A percentile compares a stretch with the other conserved stretches of the same genome.
Evolutionary conservation across 2,888 invertebrate species (phyloP).

Genomic region (Mycogona germanica): DNA sequence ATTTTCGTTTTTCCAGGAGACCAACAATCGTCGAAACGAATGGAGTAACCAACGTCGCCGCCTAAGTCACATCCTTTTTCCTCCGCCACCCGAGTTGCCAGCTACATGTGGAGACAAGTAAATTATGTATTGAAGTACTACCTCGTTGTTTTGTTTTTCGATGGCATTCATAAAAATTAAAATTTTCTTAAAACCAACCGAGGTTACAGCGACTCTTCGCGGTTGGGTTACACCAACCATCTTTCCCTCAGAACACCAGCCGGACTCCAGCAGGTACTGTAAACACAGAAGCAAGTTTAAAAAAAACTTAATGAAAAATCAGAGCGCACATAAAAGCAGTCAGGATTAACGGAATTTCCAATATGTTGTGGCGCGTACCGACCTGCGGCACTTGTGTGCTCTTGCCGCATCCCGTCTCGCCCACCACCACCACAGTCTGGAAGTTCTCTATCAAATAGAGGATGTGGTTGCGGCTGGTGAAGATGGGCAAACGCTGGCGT

Average conservation of each 20-base stretch:
- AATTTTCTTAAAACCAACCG: constrained; percentile 34
- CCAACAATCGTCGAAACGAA: constrained; percentile 45
- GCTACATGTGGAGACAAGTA: constrained; percentile 22
- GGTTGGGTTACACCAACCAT: constrained; percentile 86
- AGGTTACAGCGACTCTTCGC: constrained; percentile 74
- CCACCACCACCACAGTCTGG: constrained; percentile 68
- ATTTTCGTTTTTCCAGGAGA: constrained; percentile 35
- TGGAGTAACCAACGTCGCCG: constrained; percentile 67
- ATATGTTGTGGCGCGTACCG: constrained; percentile 28
- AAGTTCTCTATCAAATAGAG: constrained; percentile 79
- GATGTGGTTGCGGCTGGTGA: constrained; percentile 71
- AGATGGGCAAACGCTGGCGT: constrained; percentile 73
- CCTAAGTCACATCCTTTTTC: constrained; percentile 70
- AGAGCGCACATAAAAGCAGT: constrained; percentile 15
- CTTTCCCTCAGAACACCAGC: constrained; percentile 61
- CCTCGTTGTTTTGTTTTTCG: background rate
- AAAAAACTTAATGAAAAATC: constrained; percentile 13
- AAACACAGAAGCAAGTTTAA: constrained; percentile 22
- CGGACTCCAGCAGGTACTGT: constrained; percentile 78
- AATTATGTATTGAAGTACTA: constrained; percentile 25
- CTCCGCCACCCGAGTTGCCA: constrained; percentile 78
- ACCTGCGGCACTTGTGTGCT: constrained; percentile 94
- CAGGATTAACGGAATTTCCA: too few species aligned
- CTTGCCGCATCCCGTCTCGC: constrained; percentile 94
- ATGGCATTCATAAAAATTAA: background rate